Base-by-base conservation (phyloP, 2,113 vertebrate species). In the Amphiprion percula region DNA sequence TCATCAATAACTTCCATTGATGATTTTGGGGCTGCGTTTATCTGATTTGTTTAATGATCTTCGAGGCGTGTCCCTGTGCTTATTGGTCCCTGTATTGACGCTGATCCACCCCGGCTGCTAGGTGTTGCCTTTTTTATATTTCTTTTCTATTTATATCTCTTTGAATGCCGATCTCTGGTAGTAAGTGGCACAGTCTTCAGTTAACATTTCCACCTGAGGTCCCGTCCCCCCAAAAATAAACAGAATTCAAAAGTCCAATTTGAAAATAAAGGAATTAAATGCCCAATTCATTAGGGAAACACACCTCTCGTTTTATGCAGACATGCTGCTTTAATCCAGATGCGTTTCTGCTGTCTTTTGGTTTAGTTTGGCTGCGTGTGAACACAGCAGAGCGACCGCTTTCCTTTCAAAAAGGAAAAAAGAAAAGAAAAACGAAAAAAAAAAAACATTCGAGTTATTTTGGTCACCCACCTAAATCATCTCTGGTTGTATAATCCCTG, bases 1-100 rank as follows among this genome's bases (percentile, higher is more conserved):
- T 92, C 92, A 93, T 93, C 93, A 90, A 95, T 95, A 94, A 88
- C 91, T 75, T 66, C 61, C 95, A 97, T 96, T 88, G 96, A 97
- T 95, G 83, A 50, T 77, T 88, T 91, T 90, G 66, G 80, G 91
- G 59, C 88, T 91, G 76, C 66, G 75, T 93, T 95, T 92, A 90
- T 92, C 90, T 91, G 95, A 95, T 94, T 94, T 95, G 93, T 92
- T 93, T 94, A 92, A 86, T 84, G 92, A 93, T 93, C 88, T 91
- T 72, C 76, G 82, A 93, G 87, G 93, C 88, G 85, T 93, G 89
- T 92, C 92, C 89, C 83, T 87, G 82, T 83, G 87, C 89, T 91
- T 90, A 83, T 93, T 79, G 69, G 79, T 66, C 68, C 56, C 67
- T 33, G 56, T 68, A 83, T 77, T 37, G 55, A 79, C 8, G 60